phyloP scores from a whole-genome alignment of 2,888 invertebrate genomes.

The Ceramica pisi region DNA sequence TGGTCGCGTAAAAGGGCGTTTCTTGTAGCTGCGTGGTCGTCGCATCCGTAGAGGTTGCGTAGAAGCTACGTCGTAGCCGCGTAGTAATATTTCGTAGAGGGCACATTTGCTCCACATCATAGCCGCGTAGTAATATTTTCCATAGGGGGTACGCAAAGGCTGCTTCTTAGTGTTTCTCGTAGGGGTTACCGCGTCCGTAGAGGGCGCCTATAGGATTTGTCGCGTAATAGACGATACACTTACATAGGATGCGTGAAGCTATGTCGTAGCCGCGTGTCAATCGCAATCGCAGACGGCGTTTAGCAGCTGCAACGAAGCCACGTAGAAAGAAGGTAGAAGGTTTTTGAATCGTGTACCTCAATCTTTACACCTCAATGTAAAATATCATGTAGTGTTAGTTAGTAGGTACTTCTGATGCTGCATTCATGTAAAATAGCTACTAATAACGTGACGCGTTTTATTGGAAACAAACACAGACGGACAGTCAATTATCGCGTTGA shows the following conservation, averaged over 20 bases:
- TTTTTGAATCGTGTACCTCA: neutral
- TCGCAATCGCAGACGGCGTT: neutral
- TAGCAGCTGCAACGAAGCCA: neutral
- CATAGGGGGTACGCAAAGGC: no score
- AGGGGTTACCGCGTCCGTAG: neutral
- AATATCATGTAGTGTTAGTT: neutral
- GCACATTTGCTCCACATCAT: no score
- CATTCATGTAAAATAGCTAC: neutral
- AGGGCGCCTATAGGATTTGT: neutral
- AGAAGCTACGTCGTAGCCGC: neutral
- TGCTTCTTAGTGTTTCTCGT: no score
- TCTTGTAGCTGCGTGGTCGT: no score
- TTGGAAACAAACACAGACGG: conserved; percentile 30
- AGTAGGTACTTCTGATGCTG: neutral
- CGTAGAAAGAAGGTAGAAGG: neutral
- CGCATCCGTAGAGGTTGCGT: no score
- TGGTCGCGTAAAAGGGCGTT: no score
- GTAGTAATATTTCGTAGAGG: no score
- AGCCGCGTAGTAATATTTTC: no score
- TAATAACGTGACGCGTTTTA: conserved; percentile 22
- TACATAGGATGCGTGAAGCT: neutral
- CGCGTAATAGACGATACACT: no score
- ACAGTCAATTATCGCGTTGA: conserved; percentile 78
- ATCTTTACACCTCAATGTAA: neutral
- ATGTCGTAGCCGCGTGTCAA: neutral